Percentiles rank a stretch among this genome's conserved stretches.
Conservation (phyloP, 2,888 invertebrate genomes). For the Drosophila nr. perissopoda region DNA sequence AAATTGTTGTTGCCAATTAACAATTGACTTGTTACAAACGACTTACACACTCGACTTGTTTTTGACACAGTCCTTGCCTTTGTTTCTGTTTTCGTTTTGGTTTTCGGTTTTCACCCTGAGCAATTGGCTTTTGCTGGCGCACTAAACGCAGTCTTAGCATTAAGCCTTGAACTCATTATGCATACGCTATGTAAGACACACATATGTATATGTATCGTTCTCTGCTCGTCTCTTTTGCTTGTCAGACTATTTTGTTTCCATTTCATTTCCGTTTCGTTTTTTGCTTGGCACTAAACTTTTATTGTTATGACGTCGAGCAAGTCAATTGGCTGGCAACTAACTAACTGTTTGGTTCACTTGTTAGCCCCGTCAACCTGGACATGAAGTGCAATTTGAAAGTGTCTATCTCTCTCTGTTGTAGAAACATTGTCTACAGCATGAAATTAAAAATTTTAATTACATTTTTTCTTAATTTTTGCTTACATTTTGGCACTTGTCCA, state of each 20-base stretch:
- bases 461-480: neutral
- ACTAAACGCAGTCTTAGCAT: conserved; percentile 53
- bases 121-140: conserved; percentile 28
- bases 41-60: conserved; percentile 33
- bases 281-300: conserved; percentile 66
- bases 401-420: conserved; percentile 3
- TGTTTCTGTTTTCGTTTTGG: conserved; percentile 10
- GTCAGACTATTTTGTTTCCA: conserved; percentile 40
- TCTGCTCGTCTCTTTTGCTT: conserved; percentile 1
- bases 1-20: conserved; percentile 58
- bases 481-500: neutral
- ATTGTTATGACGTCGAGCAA: conserved; percentile 72
- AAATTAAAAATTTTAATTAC: conserved; percentile 2
- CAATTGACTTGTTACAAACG: conserved; percentile 68
- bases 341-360: conserved; percentile 67
- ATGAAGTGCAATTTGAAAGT: conserved; percentile 39
- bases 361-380: conserved; percentile 42
- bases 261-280: conserved; percentile 66
- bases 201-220: conserved; percentile 13
- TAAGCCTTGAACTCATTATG: conserved; percentile 77
- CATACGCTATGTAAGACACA: conserved; percentile 64
- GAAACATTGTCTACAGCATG: conserved; percentile 3
- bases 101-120: conserved; percentile 12
- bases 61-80: conserved; percentile 20
- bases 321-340: conserved; percentile 71